Conservation (phyloP, 2,113 vertebrate genomes). For the Arizona elegans region DNA sequence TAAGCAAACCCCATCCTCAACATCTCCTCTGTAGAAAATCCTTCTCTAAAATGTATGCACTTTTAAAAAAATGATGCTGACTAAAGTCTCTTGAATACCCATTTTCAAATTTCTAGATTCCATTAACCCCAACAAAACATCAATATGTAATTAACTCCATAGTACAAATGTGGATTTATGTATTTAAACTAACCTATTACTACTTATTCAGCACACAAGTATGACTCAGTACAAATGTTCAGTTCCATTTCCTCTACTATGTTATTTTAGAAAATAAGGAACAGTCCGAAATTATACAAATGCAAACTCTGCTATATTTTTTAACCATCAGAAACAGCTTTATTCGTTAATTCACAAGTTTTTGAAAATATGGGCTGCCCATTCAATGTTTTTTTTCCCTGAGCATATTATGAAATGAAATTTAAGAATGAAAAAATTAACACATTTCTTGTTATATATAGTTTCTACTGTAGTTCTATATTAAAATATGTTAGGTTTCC, state of each 20-base stretch:
- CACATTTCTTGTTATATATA: not conserved
- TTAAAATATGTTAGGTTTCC: not conserved
- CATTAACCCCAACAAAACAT: not conserved
- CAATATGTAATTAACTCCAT: not conserved
- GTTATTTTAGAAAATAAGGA: slow-evolving; percentile 69
- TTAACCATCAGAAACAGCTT: not conserved
- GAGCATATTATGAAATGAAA: not conserved
- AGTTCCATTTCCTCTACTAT: slow-evolving; percentile 74
- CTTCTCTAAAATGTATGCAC: not conserved
- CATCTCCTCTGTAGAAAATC: not conserved
- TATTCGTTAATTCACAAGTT: not conserved
- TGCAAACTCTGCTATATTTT: slow-evolving; percentile 64
- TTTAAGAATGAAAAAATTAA: not conserved
- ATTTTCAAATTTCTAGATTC: not conserved
- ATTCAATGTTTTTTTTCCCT: not conserved
- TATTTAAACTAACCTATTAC: slow-evolving; percentile 51
- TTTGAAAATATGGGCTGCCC: not conserved
- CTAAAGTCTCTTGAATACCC: not conserved
- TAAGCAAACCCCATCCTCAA: not conserved
- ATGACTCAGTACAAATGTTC: slow-evolving; percentile 74
- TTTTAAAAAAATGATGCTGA: not conserved
- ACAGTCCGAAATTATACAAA: slow-evolving; percentile 70
- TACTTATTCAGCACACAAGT: slow-evolving; percentile 58
- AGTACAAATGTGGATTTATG: not conserved
- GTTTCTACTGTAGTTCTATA: not conserved